phyloP scores from a whole-genome alignment of 2,113 vertebrate genomes.

The Alouatta palliata region DNA sequence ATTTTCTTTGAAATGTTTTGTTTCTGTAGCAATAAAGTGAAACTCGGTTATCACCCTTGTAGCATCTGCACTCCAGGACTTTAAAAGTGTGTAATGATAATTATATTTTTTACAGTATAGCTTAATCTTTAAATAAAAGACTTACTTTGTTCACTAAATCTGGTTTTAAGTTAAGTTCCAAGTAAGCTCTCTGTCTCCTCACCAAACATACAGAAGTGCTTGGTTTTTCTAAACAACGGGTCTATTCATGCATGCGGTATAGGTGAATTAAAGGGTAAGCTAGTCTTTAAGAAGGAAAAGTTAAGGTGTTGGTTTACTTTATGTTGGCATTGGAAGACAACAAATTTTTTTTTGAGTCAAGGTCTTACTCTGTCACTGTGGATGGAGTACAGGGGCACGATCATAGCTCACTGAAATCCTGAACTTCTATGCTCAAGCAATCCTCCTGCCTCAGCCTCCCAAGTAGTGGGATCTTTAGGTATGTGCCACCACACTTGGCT shows the following conservation, averaged over 20 bases:
- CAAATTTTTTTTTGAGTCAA: not conserved
- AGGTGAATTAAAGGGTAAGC: constrained; percentile 22
- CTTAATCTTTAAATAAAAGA: constrained; percentile 50
- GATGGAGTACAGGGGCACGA: too few species aligned
- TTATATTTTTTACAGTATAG: constrained; percentile 35
- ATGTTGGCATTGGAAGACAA: not conserved
- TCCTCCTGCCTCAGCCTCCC: too few species aligned
- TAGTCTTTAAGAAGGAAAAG: not conserved
- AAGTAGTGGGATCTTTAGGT: too few species aligned
- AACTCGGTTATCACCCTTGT: constrained; percentile 16
- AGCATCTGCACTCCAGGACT: not conserved
- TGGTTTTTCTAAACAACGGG: not conserved
- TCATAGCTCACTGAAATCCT: too few species aligned
- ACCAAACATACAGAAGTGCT: constrained; percentile 26
- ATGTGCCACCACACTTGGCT: too few species aligned
- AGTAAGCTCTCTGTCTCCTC: not conserved
- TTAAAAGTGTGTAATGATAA: constrained; percentile 47
- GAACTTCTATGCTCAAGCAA: too few species aligned
- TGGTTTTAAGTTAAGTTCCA: constrained; percentile 36
- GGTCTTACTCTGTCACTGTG: too few species aligned
- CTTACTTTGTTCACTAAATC: constrained; percentile 26
- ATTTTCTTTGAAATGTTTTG: constrained; percentile 59
- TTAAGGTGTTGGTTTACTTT: not conserved
- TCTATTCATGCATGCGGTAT: not conserved
- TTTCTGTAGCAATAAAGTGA: constrained; percentile 43